Conservation (phyloP, 1,140 invertebrate species). For the Cyclina sinensis region DNA sequence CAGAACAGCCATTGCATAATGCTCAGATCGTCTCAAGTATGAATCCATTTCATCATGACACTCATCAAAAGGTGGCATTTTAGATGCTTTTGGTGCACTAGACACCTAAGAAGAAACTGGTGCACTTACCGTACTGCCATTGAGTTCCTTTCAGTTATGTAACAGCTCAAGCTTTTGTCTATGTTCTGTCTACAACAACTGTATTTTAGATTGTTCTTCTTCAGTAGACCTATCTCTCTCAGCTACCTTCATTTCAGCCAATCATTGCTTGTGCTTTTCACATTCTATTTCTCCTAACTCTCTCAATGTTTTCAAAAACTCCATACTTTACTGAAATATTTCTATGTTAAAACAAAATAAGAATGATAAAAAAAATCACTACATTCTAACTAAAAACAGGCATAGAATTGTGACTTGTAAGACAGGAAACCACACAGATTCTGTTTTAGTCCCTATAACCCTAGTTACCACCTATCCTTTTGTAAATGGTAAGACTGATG, state of each 20-base stretch:
- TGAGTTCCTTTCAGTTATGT: background rate
- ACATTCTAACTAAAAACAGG: background rate
- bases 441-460: too few relatives aligned
- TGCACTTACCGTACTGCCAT: background rate
- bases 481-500: too few relatives aligned
- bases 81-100: background rate
- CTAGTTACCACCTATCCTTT: too few relatives aligned
- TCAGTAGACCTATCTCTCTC: background rate
- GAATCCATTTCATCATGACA: slow-evolving; percentile 68
- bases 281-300: background rate
- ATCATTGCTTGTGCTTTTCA: background rate
- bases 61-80: too few relatives aligned
- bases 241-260: too few relatives aligned
- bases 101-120: background rate
- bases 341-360: too few relatives aligned
- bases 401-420: too few relatives aligned
- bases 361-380: background rate
- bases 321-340: too few relatives aligned
- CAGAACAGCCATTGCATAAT: slow-evolving; percentile 49
- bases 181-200: background rate
- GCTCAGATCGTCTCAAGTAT: slow-evolving; percentile 57
- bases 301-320: background rate
- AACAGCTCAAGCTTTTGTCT: background rate
- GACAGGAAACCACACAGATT: too few relatives aligned
- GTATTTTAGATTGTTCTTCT: background rate